Evolutionary conservation across 2,113 vertebrate species (phyloP), one percentile per base, ranked within the genome.

Genomic region (Nerophis lumbriciformis): DNA sequence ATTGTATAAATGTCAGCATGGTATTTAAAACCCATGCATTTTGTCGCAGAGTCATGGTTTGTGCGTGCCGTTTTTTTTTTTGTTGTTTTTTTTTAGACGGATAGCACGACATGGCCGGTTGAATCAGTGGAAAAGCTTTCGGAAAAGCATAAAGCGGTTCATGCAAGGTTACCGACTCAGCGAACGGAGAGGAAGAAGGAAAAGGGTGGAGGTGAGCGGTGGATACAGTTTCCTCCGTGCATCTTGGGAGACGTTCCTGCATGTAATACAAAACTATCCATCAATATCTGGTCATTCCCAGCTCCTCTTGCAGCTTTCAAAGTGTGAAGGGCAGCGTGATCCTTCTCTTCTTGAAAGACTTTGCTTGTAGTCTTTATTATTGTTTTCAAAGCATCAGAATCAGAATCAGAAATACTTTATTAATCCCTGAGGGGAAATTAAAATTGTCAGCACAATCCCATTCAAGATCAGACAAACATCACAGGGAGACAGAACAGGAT

Each of bases 1-100:
- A 68, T 67, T 83, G 67, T 79, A 72, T 79, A 88, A 86, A 88
- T 85, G 85, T 85, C 85, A 88, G 74, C 82, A 73, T 82, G 83
- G 73, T 88, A 84, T 87, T 87, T 83, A 78, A 66, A 81, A 69
- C 77, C 73, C 80, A 68, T 52, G 85, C 8, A 13, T 71, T 80
- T 73, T 72, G 65, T 70, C 55, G 65, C 37, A 47, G 48, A 68
- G 68, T 45, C 28, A 28, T 28, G 28, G 28, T 28, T 28, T 28
- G 28, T 28, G 59, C 19, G 19, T 19, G 19, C 19, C 19, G 19
- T 19, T 19, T 19, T 19, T 19, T 19, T 19, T 19, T 19, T 19
- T 19, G n/a, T n/a, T n/a, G n/a, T 19, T 52, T 53, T 61, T 65
- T 59, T 69, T 51, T 77, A 21, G 60, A 81, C 62, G 76, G 56